Evolutionary conservation across 1,140 invertebrate genomes (phyloP).

Genomic region (Augochlora pura): DNA sequence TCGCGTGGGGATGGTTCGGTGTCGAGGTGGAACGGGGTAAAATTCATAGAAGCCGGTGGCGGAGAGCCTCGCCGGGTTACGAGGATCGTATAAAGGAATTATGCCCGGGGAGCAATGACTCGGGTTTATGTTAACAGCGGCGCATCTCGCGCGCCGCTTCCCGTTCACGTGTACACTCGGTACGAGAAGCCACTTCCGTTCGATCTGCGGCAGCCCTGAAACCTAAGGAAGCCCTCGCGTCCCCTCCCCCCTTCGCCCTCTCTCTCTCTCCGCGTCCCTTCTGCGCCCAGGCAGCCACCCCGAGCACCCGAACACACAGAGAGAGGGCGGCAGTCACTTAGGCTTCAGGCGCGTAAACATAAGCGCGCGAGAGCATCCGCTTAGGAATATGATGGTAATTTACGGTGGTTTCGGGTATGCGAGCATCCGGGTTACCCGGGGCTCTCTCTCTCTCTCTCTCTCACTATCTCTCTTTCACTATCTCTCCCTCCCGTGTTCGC

Average conservation of each 20-base stretch:
- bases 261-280: too few species aligned
- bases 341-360: slow-evolving; percentile 50
- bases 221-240: not conserved
- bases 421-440: not conserved
- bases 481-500: not conserved
- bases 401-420: slow-evolving; percentile 22
- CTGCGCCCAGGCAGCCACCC: too few species aligned
- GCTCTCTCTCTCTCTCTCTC: too few species aligned
- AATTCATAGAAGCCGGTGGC: not conserved
- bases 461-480: too few species aligned
- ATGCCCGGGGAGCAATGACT: slow-evolving; percentile 46
- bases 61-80: slow-evolving; percentile 26
- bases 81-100: slow-evolving; percentile 42
- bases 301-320: not conserved
- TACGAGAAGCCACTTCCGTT: slow-evolving; percentile 42
- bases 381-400: slow-evolving; percentile 41
- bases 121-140: slow-evolving; percentile 57
- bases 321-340: slow-evolving; percentile 43
- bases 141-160: slow-evolving; percentile 26
- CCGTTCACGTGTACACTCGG: slow-evolving; percentile 3
- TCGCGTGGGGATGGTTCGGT: too few species aligned
- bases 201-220: slow-evolving; percentile 11
- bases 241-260: too few species aligned
- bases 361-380: slow-evolving; percentile 41
- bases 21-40: not conserved